Evolutionary conservation across 30 jellyfish, hydroid and myxozoan species (phyloP), one percentile per base, ranked within the genome.

Genomic region (Mastigias papua): DNA sequence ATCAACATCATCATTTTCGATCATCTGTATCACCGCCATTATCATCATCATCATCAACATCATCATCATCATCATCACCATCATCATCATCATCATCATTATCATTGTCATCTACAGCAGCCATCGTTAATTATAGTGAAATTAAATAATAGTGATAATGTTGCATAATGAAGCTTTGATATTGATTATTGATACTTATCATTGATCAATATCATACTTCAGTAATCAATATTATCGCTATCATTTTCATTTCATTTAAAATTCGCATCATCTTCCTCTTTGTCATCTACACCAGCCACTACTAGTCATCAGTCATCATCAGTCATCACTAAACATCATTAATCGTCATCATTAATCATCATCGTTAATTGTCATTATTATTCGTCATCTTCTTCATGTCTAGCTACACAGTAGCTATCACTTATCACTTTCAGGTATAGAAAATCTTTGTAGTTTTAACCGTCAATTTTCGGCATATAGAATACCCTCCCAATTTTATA

Each of bases 41-140:
- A 58, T n/a, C 70, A 58, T 20, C 70, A 58, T 63, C 74, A 63
- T 25, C 74, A 63, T 63, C 7, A 63, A 15, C 74, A 63, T 63
- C 15, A 2, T 63, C 74, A 27, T 27, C 74, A 63, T 63, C 74
- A 63, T 0, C 46, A n/a, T 0, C 42, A 17, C 23, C 7, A 25
- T 25, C 74, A 63, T 63, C 48, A 63, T 63, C 42, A 63, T 63
- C 74, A 63, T 25, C 37, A 63, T 63, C 42, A 63, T 63, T 42
- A 63, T 27, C 74, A 63, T 63, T 5, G 74, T 25, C 42, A 63
- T 63, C 30, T 6, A 6, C 30, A 57, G 27, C 69, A 17, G 7
- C 69, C 8, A 57, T 57, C 69, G 17, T 23, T 19, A 23, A 4
- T 42, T 42, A 4, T 15, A 42, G 7, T n/a, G n/a, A n/a, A n/a